Percentiles rank a stretch among this genome's conserved stretches.
Conservation (phyloP, 2,888 invertebrate species). For the Pteria penguin region DNA sequence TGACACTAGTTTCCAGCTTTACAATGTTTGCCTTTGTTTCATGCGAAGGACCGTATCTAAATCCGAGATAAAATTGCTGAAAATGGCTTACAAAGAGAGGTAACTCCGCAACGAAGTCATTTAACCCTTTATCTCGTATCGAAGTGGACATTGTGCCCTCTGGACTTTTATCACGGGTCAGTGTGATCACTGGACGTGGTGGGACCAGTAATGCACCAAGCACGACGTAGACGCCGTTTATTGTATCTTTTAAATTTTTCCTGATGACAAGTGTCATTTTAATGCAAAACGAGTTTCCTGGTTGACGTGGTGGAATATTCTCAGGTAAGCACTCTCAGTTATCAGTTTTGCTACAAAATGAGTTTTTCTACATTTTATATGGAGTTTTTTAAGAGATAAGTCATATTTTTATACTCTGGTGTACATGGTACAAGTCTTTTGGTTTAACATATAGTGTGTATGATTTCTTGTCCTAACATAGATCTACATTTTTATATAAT, state of each 20-base stretch:
- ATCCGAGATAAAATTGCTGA: conserved; percentile 31
- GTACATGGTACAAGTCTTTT: too few species aligned
- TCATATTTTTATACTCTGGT: too few species aligned
- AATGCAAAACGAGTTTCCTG: neutral
- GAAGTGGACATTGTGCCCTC: conserved; percentile 35
- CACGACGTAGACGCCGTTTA: neutral
- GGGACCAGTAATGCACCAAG: neutral
- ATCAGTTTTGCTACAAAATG: too few species aligned
- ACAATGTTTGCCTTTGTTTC: conserved; percentile 28
- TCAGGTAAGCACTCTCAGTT: neutral
- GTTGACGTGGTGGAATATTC: neutral
- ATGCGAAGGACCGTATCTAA: conserved; percentile 23
- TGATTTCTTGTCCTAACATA: too few species aligned
- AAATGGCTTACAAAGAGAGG: conserved; percentile 17
- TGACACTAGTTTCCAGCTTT: neutral
- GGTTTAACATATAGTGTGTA: too few species aligned
- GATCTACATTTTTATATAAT: too few species aligned
- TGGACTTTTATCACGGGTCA: conserved; percentile 30
- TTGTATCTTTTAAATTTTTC: neutral
- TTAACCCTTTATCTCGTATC: conserved; percentile 34
- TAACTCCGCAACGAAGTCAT: conserved; percentile 41
- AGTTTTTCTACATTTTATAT: too few species aligned
- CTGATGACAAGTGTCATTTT: neutral
- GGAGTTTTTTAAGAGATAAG: too few species aligned
- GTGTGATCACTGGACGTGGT: conserved; percentile 21